Percentiles rank a stretch among this genome's conserved stretches.
Evolutionary conservation across 2,797 vertebrate genomes (phyloP).

Genomic region (Apogon talboti): DNA sequence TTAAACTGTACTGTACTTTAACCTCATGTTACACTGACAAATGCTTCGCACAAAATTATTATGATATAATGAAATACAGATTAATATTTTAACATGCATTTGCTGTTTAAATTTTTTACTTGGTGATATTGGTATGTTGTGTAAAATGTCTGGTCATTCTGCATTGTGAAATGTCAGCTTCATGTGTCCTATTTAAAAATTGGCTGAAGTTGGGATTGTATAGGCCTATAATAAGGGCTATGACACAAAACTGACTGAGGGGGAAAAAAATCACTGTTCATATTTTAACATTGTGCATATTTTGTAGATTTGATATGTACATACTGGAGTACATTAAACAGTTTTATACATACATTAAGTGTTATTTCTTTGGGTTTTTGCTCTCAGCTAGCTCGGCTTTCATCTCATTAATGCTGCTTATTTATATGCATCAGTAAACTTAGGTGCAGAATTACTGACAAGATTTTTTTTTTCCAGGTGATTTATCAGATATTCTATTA

Average conservation of each 20-base stretch:
- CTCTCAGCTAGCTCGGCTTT: neutral
- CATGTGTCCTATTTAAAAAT: constrained; percentile 71
- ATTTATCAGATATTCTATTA: constrained; percentile 8
- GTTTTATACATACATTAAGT: constrained; percentile 74
- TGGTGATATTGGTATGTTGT: constrained; percentile 65
- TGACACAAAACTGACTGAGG: constrained; percentile 57
- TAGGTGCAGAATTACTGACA: neutral
- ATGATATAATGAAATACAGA: constrained; percentile 68
- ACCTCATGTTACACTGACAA: constrained; percentile 70
- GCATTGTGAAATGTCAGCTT: constrained; percentile 67
- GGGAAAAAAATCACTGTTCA: constrained; percentile 62
- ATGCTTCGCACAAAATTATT: constrained; percentile 66
- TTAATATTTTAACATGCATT: constrained; percentile 77
- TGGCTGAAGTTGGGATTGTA: constrained; percentile 65
- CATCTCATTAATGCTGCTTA: neutral
- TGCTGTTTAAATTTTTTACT: constrained; percentile 66
- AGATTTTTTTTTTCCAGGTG: neutral
- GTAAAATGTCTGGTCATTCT: constrained; percentile 58
- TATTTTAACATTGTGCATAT: constrained; percentile 85
- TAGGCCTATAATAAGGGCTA: constrained; percentile 75
- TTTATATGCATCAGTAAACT: neutral
- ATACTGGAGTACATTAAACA: constrained; percentile 83
- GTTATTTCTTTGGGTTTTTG: constrained; percentile 23
- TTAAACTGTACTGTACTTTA: constrained; percentile 65
- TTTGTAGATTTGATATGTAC: constrained; percentile 88